Base-by-base conservation (phyloP, 2,888 invertebrate genomes). In the Monopis laevigella region DNA sequence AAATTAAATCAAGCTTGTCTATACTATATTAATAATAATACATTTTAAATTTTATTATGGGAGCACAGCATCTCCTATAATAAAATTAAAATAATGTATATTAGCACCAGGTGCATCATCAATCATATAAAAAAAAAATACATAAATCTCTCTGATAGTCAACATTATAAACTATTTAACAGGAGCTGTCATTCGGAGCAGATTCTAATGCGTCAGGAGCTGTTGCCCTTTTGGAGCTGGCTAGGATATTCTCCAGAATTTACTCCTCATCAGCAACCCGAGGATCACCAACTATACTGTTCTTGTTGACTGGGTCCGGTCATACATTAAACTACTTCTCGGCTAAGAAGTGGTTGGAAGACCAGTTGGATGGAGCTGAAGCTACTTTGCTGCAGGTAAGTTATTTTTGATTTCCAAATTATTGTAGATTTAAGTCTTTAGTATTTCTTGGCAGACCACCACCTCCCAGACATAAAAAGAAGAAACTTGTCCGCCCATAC, bases 131-230 rank as follows among this genome's bases (percentile, higher is more conserved):
- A n/a, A n/a, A n/a, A n/a, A n/a, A n/a, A n/a, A n/a, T n/a, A n/a
- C n/a, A n/a, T n/a, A n/a, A n/a, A n/a, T n/a, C n/a, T n/a, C 34
- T 8, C 11, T 14, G 16, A 4, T 32, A 13, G 30, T 24, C 28
- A 34, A 26, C 12, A 19, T 32, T 29, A n/a, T 29, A 5, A 7
- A 7, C 11, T n/a, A 6, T 5, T n/a, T 44, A 28, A 1, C 44
- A 96, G 95, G 92, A 92, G 48, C 75, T 98, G 41, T 87, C 96
- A 0, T 84, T 84, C 52, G 98, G 98, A 41, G 90, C 92, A 0
- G 98, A 99, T 62, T 93, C 95, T 0, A 96, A 96, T 78, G 96
- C 90, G 1, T 94, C 94, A 24, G 96, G 96, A 26, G 89, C 94
- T 0, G 90, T 92, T 1, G 89, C 93, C 36, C 68, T 98, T 2